These are phyloP conservation scores for Athetis lepigone DNA, from an alignment of 2,888 invertebrate genomes.

Conservation along the genomic window DNA sequence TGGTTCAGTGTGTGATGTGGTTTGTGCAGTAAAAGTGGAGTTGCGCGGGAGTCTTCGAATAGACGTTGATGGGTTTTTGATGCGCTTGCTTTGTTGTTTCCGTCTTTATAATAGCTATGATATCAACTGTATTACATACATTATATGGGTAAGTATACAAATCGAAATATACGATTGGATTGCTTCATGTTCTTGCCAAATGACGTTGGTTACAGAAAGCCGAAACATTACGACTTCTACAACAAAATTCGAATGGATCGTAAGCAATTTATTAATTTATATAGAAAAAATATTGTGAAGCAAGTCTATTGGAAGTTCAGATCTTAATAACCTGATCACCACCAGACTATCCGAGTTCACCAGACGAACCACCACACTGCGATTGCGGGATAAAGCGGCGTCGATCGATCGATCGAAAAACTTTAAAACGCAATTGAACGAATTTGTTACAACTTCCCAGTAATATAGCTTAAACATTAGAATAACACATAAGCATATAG, in stretches of 20 bases:
- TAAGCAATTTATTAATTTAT: neutral
- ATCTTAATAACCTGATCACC: too few species aligned
- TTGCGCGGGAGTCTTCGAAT: slow-evolving; percentile 49
- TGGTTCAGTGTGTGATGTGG: slow-evolving; percentile 48
- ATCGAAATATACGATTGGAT: slow-evolving; percentile 4
- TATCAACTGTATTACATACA: slow-evolving; percentile 26
- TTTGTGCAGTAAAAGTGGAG: slow-evolving; percentile 39
- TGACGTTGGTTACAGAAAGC: slow-evolving; percentile 11
- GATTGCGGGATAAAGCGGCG: too few species aligned
- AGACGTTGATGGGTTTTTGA: slow-evolving; percentile 53
- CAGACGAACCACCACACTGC: too few species aligned
- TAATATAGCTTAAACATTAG: too few species aligned
- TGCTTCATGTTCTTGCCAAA: slow-evolving; percentile 13
- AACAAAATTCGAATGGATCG: slow-evolving; percentile 1
- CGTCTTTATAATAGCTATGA: slow-evolving; percentile 42
- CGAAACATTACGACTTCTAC: neutral
- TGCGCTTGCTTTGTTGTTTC: slow-evolving; percentile 40
- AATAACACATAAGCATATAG: too few species aligned
- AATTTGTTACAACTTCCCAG: too few species aligned
- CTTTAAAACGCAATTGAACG: too few species aligned
- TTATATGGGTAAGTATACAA: slow-evolving; percentile 2
- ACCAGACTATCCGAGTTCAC: too few species aligned
- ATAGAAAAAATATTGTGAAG: too few species aligned
- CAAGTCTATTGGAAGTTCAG: too few species aligned
- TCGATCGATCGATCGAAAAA: too few species aligned